Evolutionary conservation across 2,113 vertebrate genomes (phyloP).

Genomic region (Felis chaus): DNA sequence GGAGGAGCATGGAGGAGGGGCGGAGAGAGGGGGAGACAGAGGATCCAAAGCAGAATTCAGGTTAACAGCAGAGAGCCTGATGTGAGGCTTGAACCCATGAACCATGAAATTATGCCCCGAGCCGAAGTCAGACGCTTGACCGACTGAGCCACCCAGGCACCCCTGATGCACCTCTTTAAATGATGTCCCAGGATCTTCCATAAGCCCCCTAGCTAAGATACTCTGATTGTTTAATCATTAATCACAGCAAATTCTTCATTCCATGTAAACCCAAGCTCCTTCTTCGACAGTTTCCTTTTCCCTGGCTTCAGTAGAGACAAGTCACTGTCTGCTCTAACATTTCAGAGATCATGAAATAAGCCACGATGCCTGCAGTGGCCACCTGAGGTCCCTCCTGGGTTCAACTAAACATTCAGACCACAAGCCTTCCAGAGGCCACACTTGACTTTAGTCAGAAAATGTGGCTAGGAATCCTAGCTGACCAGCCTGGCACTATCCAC

Average conservation of each 20-base stretch:
- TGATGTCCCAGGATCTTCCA: background rate
- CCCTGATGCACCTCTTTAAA: background rate
- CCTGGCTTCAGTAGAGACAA: background rate
- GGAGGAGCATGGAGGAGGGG: no score
- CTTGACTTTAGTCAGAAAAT: background rate
- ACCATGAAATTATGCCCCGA: no score
- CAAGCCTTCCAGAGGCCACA: background rate
- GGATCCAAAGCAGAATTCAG: no score
- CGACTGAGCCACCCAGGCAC: no score
- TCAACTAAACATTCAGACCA: background rate
- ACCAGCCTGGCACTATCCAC: background rate
- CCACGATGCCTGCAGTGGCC: background rate
- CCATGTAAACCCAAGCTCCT: background rate
- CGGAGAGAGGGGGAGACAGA: no score
- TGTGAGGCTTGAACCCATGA: no score
- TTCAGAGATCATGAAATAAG: background rate
- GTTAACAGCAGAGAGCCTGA: no score
- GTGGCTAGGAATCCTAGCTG: background rate
- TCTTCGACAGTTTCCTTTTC: slow-evolving; percentile 13
- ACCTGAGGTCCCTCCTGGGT: background rate
- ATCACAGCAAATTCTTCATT: background rate
- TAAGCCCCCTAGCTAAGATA: background rate
- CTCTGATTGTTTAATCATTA: background rate
- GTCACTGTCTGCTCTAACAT: background rate
- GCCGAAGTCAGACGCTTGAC: no score